These are phyloP conservation scores for Malthinus flaveolus DNA, from an alignment of 2,888 invertebrate genomes.

Conservation along the genomic window DNA sequence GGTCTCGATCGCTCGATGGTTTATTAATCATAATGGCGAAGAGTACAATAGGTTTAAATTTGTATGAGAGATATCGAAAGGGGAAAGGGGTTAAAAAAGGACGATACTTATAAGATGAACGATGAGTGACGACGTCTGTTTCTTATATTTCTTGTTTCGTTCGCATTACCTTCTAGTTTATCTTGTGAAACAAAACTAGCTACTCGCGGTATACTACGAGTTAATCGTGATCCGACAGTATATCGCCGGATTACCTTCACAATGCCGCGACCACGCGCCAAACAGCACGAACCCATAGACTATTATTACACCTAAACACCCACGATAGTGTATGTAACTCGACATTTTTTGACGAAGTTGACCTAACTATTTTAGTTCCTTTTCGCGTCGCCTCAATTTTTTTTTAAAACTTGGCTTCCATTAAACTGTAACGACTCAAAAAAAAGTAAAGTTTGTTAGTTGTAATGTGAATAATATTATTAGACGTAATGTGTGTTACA, in stretches of 20 bases:
- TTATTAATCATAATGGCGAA: constrained; percentile 46
- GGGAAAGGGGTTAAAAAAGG: constrained; percentile 36
- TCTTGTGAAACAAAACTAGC: no score
- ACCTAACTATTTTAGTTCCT: neutral
- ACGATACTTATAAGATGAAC: constrained; percentile 7
- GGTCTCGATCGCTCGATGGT: constrained; percentile 38
- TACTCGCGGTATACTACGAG: constrained; percentile 36
- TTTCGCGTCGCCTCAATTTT: neutral
- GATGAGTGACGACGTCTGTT: constrained; percentile 48
- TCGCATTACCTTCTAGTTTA: no score
- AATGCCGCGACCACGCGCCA: constrained; percentile 50
- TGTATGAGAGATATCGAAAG: constrained; percentile 46
- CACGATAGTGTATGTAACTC: constrained; percentile 8
- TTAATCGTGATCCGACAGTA: constrained; percentile 43
- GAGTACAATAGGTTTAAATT: constrained; percentile 47
- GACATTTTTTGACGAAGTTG: constrained; percentile 3
- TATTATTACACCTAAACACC: constrained; percentile 13
- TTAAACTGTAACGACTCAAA: neutral
- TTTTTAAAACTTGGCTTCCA: neutral
- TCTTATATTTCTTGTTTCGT: no score
- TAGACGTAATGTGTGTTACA: constrained; percentile 47
- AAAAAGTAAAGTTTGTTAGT: no score
- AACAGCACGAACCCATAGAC: constrained; percentile 38
- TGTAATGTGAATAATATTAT: constrained; percentile 22
- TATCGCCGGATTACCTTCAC: constrained; percentile 51